Evolutionary conservation across 1,140 invertebrate species (phyloP).

Genomic region (Pseudomyrmex sp.): DNA sequence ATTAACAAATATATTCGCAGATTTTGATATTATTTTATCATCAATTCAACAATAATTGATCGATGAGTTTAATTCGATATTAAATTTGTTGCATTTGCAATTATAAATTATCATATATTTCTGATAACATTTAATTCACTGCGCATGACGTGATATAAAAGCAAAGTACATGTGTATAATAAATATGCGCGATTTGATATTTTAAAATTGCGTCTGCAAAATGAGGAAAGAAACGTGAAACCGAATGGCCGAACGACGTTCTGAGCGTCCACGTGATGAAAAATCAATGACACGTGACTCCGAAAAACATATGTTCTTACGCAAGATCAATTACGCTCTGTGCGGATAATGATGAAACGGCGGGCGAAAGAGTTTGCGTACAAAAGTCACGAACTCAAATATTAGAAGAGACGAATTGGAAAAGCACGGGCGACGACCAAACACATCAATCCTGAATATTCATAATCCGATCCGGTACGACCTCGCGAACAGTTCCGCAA

Average conservation of each 20-base stretch:
- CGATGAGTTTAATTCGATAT: constrained; percentile 6
- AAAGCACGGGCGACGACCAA: neutral
- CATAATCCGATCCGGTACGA: neutral
- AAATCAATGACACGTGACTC: constrained; percentile 11
- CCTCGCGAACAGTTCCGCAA: neutral
- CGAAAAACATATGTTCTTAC: neutral
- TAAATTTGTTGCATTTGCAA: constrained; percentile 7
- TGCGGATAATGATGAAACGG: constrained; percentile 14
- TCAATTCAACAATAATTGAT: constrained; percentile 29
- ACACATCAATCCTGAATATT: constrained; percentile 16
- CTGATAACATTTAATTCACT: too few relatives aligned
- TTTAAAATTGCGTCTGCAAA: too few relatives aligned
- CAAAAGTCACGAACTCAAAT: constrained; percentile 24
- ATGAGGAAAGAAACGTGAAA: too few relatives aligned
- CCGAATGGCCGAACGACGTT: too few relatives aligned
- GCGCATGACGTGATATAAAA: too few relatives aligned
- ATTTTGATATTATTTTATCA: constrained; percentile 26
- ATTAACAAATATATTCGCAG: constrained; percentile 26
- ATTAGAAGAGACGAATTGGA: constrained; percentile 41
- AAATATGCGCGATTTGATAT: too few relatives aligned
- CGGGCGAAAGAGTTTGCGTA: neutral
- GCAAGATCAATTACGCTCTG: constrained; percentile 15
- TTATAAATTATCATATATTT: constrained; percentile 10
- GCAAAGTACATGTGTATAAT: too few relatives aligned
- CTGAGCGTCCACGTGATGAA: neutral